phyloP scores from a whole-genome alignment of 2,888 invertebrate genomes.

The Drosophila multiciliata region DNA sequence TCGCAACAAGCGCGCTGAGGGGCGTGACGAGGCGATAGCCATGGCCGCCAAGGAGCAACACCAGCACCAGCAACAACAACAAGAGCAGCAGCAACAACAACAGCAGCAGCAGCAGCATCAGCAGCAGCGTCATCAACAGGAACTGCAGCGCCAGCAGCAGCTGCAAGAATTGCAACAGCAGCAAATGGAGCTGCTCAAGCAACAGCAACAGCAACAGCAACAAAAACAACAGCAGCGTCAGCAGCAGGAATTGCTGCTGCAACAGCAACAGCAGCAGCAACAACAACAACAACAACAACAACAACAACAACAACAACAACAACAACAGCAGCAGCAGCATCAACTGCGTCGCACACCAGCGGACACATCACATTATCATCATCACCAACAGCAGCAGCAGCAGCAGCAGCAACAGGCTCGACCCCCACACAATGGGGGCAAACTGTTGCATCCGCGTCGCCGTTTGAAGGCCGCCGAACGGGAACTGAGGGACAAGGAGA shows the following conservation, averaged over 20 bases:
- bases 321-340: constrained; percentile 45
- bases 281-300: constrained; percentile 18
- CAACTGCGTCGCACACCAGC: constrained; percentile 47
- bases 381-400: constrained; percentile 47
- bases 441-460: constrained; percentile 75
- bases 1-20: constrained; percentile 81
- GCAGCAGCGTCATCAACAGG: constrained; percentile 40
- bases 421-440: constrained; percentile 40
- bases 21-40: constrained; percentile 45
- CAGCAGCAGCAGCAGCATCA: constrained; percentile 53
- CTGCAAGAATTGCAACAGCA: constrained; percentile 38
- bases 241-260: constrained; percentile 16
- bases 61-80: constrained; percentile 61
- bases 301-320: constrained; percentile 48
- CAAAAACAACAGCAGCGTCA: constrained; percentile 41
- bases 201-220: constrained; percentile 52
- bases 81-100: constrained; percentile 44
- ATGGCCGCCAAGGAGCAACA: constrained; percentile 48
- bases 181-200: constrained; percentile 17
- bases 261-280: constrained; percentile 25
- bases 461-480: constrained; percentile 83
- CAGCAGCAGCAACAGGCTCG: constrained; percentile 38
- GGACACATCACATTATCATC: constrained; percentile 61
- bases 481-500: constrained; percentile 82
- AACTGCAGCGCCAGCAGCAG: constrained; percentile 50